Conservation (phyloP, 2,888 invertebrate genomes). For the Hemistola chrysoprasaria region DNA sequence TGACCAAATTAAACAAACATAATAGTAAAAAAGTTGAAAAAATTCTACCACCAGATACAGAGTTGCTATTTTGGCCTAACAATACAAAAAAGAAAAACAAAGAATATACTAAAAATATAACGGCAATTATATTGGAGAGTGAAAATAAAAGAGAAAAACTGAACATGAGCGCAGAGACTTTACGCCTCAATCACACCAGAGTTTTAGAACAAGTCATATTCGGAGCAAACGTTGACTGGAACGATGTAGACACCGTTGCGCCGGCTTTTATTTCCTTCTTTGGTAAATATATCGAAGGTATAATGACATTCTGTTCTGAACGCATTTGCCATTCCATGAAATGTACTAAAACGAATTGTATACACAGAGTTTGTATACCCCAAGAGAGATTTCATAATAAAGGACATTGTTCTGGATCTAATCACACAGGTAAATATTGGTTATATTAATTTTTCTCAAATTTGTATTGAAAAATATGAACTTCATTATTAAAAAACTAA, state of each 20-base stretch:
- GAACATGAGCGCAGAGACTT: conserved; percentile 55
- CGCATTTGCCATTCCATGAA: conserved; percentile 69
- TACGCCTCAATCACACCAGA: conserved; percentile 52
- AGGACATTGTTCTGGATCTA: conserved; percentile 66
- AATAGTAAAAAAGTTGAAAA: conserved; percentile 46
- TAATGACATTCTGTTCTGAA: conserved; percentile 67
- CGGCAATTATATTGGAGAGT: conserved; percentile 56
- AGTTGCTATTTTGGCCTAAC: conserved; percentile 67
- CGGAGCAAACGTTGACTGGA: conserved; percentile 62
- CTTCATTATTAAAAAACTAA: conserved; percentile 2
- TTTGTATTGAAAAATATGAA: no score
- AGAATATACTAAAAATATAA: conserved; percentile 50
- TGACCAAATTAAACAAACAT: conserved; percentile 28
- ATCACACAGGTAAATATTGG: conserved; percentile 55
- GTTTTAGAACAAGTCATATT: conserved; percentile 66
- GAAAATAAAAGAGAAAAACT: conserved; percentile 61
- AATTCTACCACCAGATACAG: conserved; percentile 41
- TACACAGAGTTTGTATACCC: conserved; percentile 60
- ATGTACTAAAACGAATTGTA: conserved; percentile 59
- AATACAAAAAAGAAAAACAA: conserved; percentile 18
- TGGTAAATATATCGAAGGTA: conserved; percentile 69
- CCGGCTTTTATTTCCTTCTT: conserved; percentile 68
- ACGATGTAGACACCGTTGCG: conserved; percentile 62
- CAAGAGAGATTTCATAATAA: conserved; percentile 57
- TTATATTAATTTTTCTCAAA: no score